Evolutionary conservation across 2,113 vertebrate species (phyloP).

Genomic region (Heloderma charlesbogerti): DNA sequence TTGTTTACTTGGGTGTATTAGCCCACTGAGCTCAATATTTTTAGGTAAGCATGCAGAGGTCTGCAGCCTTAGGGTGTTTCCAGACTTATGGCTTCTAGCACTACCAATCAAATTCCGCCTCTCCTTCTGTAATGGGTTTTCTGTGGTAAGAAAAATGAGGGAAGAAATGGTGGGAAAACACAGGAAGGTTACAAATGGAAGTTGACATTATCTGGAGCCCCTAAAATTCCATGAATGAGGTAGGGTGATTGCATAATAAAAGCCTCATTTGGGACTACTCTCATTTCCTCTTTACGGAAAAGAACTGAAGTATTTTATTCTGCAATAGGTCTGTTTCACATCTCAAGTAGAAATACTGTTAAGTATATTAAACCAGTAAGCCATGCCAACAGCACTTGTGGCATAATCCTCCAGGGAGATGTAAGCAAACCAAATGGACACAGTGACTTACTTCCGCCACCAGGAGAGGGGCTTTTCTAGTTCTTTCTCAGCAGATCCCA

Average conservation of each 20-base stretch:
- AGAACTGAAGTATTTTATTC: not conserved
- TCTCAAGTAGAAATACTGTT: not conserved
- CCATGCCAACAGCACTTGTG: not conserved
- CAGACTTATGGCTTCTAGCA: not conserved
- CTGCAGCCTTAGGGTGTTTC: constrained; percentile 11
- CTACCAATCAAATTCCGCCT: not conserved
- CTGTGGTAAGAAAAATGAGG: not conserved
- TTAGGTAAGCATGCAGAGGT: not conserved
- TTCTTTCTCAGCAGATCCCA: constrained; percentile 84
- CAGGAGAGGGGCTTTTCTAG: constrained; percentile 86
- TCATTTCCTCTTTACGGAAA: not conserved
- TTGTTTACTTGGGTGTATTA: not conserved
- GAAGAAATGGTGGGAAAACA: not conserved
- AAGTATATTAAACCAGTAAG: constrained; percentile 24
- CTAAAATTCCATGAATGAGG: not conserved
- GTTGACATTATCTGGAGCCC: not conserved
- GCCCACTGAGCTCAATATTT: not conserved
- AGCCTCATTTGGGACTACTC: not conserved
- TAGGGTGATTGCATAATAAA: not conserved
- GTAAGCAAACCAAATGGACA: not conserved
- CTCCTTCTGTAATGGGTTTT: not conserved
- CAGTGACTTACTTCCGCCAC: constrained; percentile 88
- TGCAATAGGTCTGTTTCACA: not conserved
- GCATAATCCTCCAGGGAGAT: not conserved
- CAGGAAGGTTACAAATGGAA: not conserved